Evolutionary conservation across 1,140 invertebrate species (phyloP).

Genomic region (Argopecten irradians): DNA sequence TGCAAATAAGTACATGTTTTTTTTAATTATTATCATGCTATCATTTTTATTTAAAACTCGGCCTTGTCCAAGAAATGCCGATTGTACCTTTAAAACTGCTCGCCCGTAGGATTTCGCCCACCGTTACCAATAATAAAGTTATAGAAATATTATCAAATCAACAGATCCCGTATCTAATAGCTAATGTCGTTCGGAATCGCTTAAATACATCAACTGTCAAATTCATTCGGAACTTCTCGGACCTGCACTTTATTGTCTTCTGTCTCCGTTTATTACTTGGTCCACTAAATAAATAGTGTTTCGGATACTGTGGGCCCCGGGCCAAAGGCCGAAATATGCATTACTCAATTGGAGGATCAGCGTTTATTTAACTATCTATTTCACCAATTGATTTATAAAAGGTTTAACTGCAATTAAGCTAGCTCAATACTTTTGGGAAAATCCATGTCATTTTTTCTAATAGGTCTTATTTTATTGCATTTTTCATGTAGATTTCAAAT

Average conservation of each 20-base stretch:
- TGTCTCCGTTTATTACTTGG: not conserved
- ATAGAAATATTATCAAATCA: not conserved
- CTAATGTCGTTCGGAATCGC: slow-evolving; percentile 12
- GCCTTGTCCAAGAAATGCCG: not conserved
- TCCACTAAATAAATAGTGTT: not conserved
- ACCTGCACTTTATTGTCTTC: not conserved
- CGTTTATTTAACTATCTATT: too few relatives aligned
- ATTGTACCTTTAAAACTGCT: not conserved
- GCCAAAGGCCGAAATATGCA: not conserved
- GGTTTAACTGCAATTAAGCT: too few relatives aligned
- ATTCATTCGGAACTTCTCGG: not conserved
- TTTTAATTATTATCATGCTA: not conserved
- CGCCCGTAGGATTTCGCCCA: not conserved
- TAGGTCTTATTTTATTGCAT: too few relatives aligned
- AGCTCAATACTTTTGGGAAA: too few relatives aligned
- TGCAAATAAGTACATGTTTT: too few relatives aligned
- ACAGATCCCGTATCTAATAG: not conserved
- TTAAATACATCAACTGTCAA: slow-evolving; percentile 18
- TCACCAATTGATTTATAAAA: too few relatives aligned
- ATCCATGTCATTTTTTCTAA: too few relatives aligned
- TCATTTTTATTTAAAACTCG: not conserved
- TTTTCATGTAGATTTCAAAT: too few relatives aligned
- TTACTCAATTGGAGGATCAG: too few relatives aligned
- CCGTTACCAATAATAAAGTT: not conserved
- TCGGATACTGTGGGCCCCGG: not conserved